Percentiles rank a stretch among this genome's conserved stretches.
These are phyloP conservation scores for Ailurus styani DNA, from an alignment of 2,113 vertebrate species.

Conservation along the genomic window DNA sequence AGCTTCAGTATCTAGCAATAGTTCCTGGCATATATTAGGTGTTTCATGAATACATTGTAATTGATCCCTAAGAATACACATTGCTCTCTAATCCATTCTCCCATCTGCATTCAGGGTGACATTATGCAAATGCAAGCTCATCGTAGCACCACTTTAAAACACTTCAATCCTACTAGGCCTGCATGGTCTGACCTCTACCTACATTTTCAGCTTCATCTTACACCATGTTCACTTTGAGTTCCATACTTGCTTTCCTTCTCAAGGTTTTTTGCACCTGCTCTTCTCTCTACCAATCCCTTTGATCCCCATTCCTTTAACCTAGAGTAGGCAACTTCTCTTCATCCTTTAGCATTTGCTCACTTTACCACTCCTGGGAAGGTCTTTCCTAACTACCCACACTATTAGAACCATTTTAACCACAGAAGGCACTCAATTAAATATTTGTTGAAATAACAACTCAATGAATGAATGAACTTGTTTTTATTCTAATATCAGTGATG, in stretches of 20 bases:
- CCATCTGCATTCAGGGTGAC: not conserved
- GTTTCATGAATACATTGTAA: not conserved
- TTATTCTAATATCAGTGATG: not conserved
- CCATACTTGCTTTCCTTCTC: not conserved
- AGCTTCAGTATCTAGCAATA: not conserved
- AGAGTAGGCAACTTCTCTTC: not conserved
- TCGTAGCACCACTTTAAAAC: not conserved
- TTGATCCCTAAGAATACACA: not conserved
- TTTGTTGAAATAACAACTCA: conserved; percentile 21
- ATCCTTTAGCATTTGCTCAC: not conserved
- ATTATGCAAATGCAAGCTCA: not conserved
- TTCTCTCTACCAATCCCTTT: not conserved
- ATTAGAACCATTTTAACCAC: not conserved
- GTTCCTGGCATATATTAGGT: not conserved
- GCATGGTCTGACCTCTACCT: not conserved
- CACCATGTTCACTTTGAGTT: not conserved
- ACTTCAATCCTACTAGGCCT: not conserved
- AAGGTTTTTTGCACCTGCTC: not conserved
- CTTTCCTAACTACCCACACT: not conserved
- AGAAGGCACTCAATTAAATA: not conserved
- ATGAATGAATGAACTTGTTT: not conserved
- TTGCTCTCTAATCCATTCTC: not conserved
- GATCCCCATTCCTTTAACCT: not conserved
- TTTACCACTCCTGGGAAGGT: not conserved
- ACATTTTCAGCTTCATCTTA: not conserved